Base-by-base conservation (phyloP, 2,888 invertebrate species). In the Fabriciana adippe region DNA sequence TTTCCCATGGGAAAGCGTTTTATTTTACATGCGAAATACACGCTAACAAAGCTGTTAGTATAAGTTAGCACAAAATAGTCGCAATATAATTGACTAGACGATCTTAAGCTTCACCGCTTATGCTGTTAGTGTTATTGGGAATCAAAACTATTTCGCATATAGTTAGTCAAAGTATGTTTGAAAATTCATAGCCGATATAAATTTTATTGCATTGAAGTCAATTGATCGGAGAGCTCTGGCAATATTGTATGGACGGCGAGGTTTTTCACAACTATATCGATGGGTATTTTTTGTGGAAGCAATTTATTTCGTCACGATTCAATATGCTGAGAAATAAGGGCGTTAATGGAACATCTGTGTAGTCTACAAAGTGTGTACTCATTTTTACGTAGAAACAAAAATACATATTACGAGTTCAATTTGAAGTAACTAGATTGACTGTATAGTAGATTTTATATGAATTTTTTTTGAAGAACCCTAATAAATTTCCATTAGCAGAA, bases 141-240 rank as follows among this genome's bases (percentile, higher is more conserved):
- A 55, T 62, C 56, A 64, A 71, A 68, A 62, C 55, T 56, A 68
- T 55, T 55, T 26, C 47, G n/a, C 66, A 67, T 66, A 66, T 56
- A 41, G 47, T 48, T 51, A 63, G 45, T 50, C 53, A 71, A 67
- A 70, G 59, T 67, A 70, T 66, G 65, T 70, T 71, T 64, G 63
- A 65, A 69, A 69, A 72, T 70, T 67, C 68, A 72, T 71, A 66
- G 67, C 62, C 65, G 62, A 59, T 70, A 72, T 72, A 72, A 68
- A 70, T 72, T 72, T 72, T 70, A 70, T 70, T 70, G 64, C 55
- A 57, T 57, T 59, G 41, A 60, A 72, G 66, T 68, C 68, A 65
- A 69, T 71, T 67, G 71, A 62, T 67, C 67, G 67, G 55, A 55
- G 62, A 64, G 51, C 55, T 57, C 67, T 66, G 61, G 66, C 56